Evolutionary conservation across 1,140 invertebrate genomes (phyloP).

Genomic region (Brachionus plicatilis): DNA sequence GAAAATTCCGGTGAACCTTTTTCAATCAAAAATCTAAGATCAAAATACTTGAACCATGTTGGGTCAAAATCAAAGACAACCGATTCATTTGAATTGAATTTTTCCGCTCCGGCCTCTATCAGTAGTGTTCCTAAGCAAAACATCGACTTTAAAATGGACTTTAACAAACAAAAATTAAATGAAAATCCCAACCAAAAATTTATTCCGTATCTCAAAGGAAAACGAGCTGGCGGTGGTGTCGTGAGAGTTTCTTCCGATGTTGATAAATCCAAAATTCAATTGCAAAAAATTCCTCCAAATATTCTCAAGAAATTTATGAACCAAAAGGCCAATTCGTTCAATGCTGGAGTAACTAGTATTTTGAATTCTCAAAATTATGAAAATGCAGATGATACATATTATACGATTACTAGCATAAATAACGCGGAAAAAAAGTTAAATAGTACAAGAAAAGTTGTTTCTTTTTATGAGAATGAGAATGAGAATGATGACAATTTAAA

Average conservation of each 20-base stretch:
- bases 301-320: neutral
- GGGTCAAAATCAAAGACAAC: neutral
- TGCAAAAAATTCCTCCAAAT: neutral
- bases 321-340: neutral
- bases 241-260: neutral
- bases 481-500: neutral
- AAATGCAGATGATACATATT: neutral
- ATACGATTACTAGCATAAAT: neutral
- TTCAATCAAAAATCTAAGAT: neutral
- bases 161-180: neutral
- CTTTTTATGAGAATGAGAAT: neutral
- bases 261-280: slow-evolving; percentile 2
- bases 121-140: neutral
- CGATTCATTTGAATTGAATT: neutral
- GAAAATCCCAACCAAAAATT: slow-evolving; percentile 4
- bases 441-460: neutral
- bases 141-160: slow-evolving; percentile 8
- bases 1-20: neutral
- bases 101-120: slow-evolving; percentile 1
- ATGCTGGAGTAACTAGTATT: neutral
- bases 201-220: neutral
- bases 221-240: neutral
- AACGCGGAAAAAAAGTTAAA: neutral
- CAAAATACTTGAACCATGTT: neutral
- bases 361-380: neutral